Evolutionary conservation across 2,888 invertebrate species (phyloP), one percentile per base, ranked within the genome.

Genomic region (Lottia gigantea): DNA sequence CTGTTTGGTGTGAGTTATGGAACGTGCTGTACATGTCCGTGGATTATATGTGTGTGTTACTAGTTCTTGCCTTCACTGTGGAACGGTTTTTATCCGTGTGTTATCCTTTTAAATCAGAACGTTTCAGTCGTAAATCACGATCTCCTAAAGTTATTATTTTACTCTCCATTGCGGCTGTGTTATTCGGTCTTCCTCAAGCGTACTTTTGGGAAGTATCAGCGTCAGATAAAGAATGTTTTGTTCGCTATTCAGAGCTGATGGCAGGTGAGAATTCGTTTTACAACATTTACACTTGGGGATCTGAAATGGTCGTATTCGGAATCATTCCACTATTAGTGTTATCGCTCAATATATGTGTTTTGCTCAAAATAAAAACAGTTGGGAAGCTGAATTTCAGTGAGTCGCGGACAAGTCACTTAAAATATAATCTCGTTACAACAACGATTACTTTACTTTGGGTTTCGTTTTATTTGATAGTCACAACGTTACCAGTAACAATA

Each of bases 31-130:
- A 78, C 64, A 74, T 84, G 73, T 78, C 80, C 49, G 79, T 80
- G 16, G 84, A 85, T 69, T 87, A 86, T 72, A 74, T 83, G 25
- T 83, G 84, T 31, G 83, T 85, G 7, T 63, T 87, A 14, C 77
- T 87, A 7, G 85, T 87, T 0, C 77, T 86, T 15, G 85, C 82
- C 19, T 86, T 86, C 68, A 87, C 85, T 2, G 75, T 83, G 7
- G 86, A 87, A 66, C 73, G 86, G 19, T 85, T 82, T 45, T 79
- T 86, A 40, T 84, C 85, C 8, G 76, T 83, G 45, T 80, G 74
- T 31, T 76, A 76, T 46, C 83, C 83, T 8, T 86, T 85, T 68
- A 76, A 77, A 69, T 77, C 80, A 70, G 83, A 83, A 62, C 71
- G 80, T 25, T 85, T 80, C 74, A 83, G 84, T 64, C 78, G 80